A percentile compares a stretch with the other conserved stretches of the same genome.
Evolutionary conservation across 2,888 invertebrate genomes (phyloP).

Genomic region (Micropterix aruncella): DNA sequence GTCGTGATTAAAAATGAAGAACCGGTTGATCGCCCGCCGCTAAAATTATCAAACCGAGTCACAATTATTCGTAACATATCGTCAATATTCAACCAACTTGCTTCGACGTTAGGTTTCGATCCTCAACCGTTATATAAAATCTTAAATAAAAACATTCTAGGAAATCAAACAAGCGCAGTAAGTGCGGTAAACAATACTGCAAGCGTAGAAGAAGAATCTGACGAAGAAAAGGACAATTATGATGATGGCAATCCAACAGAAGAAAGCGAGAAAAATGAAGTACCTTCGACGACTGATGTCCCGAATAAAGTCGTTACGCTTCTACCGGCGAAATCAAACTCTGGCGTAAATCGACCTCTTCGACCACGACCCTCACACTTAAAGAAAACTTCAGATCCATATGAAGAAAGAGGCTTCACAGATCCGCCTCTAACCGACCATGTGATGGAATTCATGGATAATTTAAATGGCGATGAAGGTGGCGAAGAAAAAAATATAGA

Average conservation of each 20-base stretch:
- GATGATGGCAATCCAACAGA: constrained; percentile 1
- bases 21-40: constrained; percentile 28
- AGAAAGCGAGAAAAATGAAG: constrained; percentile 3
- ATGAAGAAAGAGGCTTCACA: constrained; percentile 18
- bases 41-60: constrained; percentile 29
- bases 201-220: no score
- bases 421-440: constrained; percentile 8
- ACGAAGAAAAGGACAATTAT: no score
- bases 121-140: neutral
- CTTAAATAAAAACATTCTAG: neutral
- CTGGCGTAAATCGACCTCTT: constrained; percentile 57
- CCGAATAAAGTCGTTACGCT: constrained; percentile 34
- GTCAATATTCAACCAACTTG: constrained; percentile 46
- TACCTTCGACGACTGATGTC: constrained; percentile 3
- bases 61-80: constrained; percentile 45
- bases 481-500: neutral
- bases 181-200: no score
- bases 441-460: constrained; percentile 11
- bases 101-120: constrained; percentile 26
- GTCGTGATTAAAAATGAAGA: constrained; percentile 44
- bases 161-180: neutral
- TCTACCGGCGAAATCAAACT: constrained; percentile 66
- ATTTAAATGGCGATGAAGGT: constrained; percentile 7
- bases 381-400: neutral
- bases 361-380: constrained; percentile 38